Evolutionary conservation across 2,797 vertebrate genomes (phyloP).

Genomic region (Gymnothorax reevesii): DNA sequence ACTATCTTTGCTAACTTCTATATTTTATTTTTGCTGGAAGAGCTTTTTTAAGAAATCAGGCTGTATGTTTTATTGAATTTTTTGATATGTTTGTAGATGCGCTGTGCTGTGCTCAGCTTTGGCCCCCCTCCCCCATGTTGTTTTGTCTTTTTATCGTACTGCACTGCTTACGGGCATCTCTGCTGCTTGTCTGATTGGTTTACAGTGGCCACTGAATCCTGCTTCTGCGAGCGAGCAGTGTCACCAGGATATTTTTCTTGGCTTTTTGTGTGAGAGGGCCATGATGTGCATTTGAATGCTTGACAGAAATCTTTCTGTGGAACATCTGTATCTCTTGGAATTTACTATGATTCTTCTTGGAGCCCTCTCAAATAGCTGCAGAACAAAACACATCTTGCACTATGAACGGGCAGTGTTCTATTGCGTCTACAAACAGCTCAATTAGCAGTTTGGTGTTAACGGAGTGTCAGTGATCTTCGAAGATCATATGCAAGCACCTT

Average conservation of each 20-base stretch:
- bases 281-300: constrained; percentile 48
- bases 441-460: not conserved
- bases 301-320: constrained; percentile 43
- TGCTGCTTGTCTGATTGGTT: constrained; percentile 56
- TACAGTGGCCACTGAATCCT: constrained; percentile 54
- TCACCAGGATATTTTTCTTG: constrained; percentile 69
- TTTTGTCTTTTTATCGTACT: constrained; percentile 53
- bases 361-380: constrained; percentile 57
- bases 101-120: constrained; percentile 22
- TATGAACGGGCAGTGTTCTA: not conserved
- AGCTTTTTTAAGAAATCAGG: constrained; percentile 20
- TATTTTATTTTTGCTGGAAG: constrained; percentile 44
- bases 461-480: not conserved
- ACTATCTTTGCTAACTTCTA: constrained; percentile 19
- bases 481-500: not conserved
- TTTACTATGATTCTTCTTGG: constrained; percentile 59
- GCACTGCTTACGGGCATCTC: constrained; percentile 65
- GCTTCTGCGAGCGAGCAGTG: constrained; percentile 70
- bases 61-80: constrained; percentile 7
- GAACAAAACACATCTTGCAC: constrained; percentile 36
- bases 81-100: not conserved
- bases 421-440: not conserved
- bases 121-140: constrained; percentile 4
- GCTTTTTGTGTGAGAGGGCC: constrained; percentile 40
- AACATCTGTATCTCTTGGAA: constrained; percentile 55